Conservation (phyloP, 2,888 invertebrate species). For the Melieria crassipennis region DNA sequence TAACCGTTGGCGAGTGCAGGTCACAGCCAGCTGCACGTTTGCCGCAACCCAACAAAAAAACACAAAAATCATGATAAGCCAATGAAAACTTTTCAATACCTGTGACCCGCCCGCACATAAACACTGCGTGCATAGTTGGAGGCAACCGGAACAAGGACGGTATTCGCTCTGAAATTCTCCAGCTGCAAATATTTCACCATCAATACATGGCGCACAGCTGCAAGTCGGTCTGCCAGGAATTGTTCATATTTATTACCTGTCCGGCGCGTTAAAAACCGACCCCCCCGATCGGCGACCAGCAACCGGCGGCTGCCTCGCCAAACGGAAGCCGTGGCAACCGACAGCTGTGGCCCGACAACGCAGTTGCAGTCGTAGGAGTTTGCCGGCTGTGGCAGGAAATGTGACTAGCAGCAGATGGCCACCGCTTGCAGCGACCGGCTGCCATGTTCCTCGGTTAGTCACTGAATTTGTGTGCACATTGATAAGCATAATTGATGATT, state of each 20-base stretch:
- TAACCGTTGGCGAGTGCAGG: too few species aligned
- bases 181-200: conserved; percentile 28
- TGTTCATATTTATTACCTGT: conserved; percentile 33
- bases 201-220: conserved; percentile 24
- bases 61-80: too few species aligned
- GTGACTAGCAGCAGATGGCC: not conserved
- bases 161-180: conserved; percentile 27
- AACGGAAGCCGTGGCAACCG: not conserved
- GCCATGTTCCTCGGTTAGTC: conserved; percentile 23
- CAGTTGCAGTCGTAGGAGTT: not conserved
- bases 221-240: conserved; percentile 5
- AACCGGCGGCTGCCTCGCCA: not conserved
- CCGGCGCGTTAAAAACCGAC: conserved; percentile 25
- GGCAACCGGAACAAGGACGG: conserved; percentile 8
- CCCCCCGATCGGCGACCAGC: not conserved
- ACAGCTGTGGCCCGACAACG: not conserved
- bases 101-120: too few species aligned
- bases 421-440: not conserved
- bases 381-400: not conserved
- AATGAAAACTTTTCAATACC: too few species aligned
- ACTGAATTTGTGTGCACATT: conserved; percentile 35
- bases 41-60: too few species aligned
- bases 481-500: conserved; percentile 48
- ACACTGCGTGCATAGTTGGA: too few species aligned
- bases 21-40: too few species aligned